Percentiles rank a stretch among this genome's conserved stretches.
Evolutionary conservation across 2,113 vertebrate genomes (phyloP).

Genomic region (Microcebus lehilahytsara): DNA sequence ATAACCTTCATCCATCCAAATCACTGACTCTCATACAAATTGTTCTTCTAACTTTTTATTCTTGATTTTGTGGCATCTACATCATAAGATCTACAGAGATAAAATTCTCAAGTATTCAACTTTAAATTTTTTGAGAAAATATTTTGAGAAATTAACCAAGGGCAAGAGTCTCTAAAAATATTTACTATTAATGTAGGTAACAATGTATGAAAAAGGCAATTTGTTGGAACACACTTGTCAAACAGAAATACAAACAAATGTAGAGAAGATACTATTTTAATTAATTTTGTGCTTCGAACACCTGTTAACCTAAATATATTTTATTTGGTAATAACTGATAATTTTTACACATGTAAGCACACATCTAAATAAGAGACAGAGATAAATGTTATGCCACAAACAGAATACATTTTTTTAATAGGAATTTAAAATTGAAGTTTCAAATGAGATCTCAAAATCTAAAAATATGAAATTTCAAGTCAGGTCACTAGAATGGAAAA

Average conservation of each 20-base stretch:
- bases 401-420: conserved; percentile 16
- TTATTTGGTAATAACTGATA: conserved; percentile 15
- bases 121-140: conserved; percentile 1
- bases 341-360: not conserved
- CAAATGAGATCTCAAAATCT: not conserved
- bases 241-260: conserved; percentile 52
- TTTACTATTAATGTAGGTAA: conserved; percentile 38
- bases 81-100: not conserved
- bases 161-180: conserved; percentile 38
- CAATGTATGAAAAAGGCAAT: conserved; percentile 48
- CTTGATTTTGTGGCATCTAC: not conserved
- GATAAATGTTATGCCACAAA: conserved; percentile 7
- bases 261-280: conserved; percentile 37
- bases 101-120: not conserved
- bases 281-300: conserved; percentile 59
- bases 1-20: not conserved
- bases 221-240: conserved; percentile 22
- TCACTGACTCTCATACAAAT: not conserved
- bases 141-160: not conserved
- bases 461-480: not conserved
- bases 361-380: conserved; percentile 24
- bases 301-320: conserved; percentile 55
- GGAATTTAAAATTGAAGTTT: conserved; percentile 44
- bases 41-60: not conserved
- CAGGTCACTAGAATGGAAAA: not conserved